These are phyloP conservation scores for Portevinia maculata DNA, from an alignment of 2,888 invertebrate genomes.

Conservation along the genomic window DNA sequence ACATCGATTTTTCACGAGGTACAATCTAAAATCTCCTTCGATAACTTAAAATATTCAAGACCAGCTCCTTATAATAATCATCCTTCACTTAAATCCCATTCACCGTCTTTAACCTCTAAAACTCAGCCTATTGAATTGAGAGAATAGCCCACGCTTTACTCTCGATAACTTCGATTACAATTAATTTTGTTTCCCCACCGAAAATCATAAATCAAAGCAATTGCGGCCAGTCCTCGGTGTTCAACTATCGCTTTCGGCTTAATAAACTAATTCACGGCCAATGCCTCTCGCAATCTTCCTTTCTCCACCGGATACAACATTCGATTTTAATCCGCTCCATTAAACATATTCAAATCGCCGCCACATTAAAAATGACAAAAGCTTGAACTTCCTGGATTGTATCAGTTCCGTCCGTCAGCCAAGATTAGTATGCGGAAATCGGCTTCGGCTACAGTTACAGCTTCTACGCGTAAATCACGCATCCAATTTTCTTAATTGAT, in stretches of 20 bases:
- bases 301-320: constrained; percentile 38
- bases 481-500: constrained; percentile 39
- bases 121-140: constrained; percentile 11
- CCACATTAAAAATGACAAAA: constrained; percentile 34
- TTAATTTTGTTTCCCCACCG: constrained; percentile 14
- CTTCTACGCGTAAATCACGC: constrained; percentile 36
- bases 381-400: constrained; percentile 43
- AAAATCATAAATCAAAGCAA: constrained; percentile 30
- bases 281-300: constrained; percentile 47
- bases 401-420: constrained; percentile 20
- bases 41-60: too few species aligned
- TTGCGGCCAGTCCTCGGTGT: background rate
- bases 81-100: constrained; percentile 27
- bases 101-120: constrained; percentile 28
- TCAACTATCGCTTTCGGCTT: constrained; percentile 18
- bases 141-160: constrained; percentile 29
- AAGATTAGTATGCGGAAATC: constrained; percentile 53
- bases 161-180: constrained; percentile 4
- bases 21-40: too few species aligned
- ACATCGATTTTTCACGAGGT: too few species aligned
- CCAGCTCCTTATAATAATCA: background rate
- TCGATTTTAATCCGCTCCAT: constrained; percentile 23
- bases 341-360: constrained; percentile 50
- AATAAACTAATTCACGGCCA: constrained; percentile 38
- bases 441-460: background rate